phyloP scores from a whole-genome alignment of 2,113 vertebrate genomes.

The Campylomormyrus numenius region DNA sequence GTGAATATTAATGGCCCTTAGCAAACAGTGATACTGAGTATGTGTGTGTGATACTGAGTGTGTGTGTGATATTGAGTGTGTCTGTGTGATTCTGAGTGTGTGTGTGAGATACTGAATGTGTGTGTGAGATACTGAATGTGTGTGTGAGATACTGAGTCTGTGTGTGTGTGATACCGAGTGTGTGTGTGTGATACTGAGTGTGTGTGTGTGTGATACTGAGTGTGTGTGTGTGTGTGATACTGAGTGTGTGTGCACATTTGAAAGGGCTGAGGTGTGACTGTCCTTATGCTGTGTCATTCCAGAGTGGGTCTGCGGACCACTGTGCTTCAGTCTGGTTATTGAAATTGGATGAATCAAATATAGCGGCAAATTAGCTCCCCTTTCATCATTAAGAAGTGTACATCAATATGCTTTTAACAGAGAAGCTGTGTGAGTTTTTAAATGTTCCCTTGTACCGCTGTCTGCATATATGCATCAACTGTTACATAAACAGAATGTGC shows the following conservation, averaged over 20 bases:
- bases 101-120: neutral
- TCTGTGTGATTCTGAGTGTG: neutral
- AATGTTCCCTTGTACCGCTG: neutral
- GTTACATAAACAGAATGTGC: neutral
- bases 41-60: neutral
- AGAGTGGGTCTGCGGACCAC: neutral
- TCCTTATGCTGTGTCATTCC: neutral
- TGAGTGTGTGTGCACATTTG: neutral
- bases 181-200: too few relatives aligned
- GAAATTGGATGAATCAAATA: neutral
- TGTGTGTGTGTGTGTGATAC: neutral
- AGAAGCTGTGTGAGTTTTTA: neutral
- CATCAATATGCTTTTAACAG: neutral
- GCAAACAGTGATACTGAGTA: neutral
- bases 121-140: too few relatives aligned
- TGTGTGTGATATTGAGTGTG: neutral
- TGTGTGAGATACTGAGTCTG: neutral
- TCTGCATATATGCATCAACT: neutral
- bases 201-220: too few relatives aligned
- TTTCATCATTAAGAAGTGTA: neutral
- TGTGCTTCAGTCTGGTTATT: neutral
- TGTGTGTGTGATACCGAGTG: neutral
- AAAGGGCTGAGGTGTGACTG: neutral
- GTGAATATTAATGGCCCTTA: neutral
- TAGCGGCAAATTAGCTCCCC: neutral